These are phyloP conservation scores for Dascillus cervinus DNA, from an alignment of 2,888 invertebrate species.

Conservation along the genomic window DNA sequence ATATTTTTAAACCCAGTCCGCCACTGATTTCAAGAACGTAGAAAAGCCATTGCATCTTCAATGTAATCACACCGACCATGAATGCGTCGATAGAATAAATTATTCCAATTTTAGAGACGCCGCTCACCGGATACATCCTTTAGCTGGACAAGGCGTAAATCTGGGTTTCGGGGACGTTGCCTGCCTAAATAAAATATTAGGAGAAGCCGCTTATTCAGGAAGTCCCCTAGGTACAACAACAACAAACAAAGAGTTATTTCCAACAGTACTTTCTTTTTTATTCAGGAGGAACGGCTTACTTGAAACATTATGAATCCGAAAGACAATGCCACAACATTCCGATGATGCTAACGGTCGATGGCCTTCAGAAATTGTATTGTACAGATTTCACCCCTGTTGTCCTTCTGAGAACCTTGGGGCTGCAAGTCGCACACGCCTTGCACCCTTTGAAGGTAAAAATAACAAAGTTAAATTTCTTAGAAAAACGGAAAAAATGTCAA, in stretches of 20 bases:
- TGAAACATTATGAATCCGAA: constrained; percentile 75
- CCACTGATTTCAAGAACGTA: too few species aligned
- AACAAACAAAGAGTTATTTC: too few species aligned
- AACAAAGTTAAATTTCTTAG: too few species aligned
- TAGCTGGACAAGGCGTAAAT: constrained; percentile 98
- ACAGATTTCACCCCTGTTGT: constrained; percentile 67
- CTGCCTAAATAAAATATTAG: constrained; percentile 62
- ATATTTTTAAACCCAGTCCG: too few species aligned
- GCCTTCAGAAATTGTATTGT: constrained; percentile 75
- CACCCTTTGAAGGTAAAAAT: constrained; percentile 61
- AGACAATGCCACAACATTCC: constrained; percentile 84
- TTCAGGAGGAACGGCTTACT: constrained; percentile 58
- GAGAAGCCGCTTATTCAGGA: constrained; percentile 65
- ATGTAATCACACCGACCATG: too few species aligned
- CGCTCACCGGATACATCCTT: constrained; percentile 86
- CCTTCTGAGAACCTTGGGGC: constrained; percentile 70
- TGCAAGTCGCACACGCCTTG: constrained; percentile 72
- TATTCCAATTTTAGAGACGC: constrained; percentile 58
- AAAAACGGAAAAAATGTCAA: too few species aligned
- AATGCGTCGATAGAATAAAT: too few species aligned
- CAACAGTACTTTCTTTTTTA: constrained; percentile 6
- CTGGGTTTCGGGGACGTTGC: constrained; percentile 91
- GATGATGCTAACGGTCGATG: constrained; percentile 80
- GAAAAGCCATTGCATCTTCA: too few species aligned
- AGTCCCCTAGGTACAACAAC: constrained; percentile 62